Evolutionary conservation across 2,797 vertebrate genomes (phyloP), one percentile per base, ranked within the genome.

Genomic region (Lophotriccus pileatus): DNA sequence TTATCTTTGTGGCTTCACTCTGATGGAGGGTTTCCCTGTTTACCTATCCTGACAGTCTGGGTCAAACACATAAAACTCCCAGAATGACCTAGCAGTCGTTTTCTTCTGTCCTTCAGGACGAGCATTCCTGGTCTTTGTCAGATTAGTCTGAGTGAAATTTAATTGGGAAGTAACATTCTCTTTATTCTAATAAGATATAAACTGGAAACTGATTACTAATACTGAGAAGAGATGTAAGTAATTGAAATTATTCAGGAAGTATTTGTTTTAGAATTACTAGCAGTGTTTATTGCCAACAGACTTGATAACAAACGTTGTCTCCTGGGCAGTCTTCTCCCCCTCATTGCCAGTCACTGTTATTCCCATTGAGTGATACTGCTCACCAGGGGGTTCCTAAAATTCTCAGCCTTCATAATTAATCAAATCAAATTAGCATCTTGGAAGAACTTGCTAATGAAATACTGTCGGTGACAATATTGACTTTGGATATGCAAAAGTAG

Each of bases 371-470:
- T 80, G n/a, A 60, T 64, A 3, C 55, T 56, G 24, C 30, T 80
- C 22, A 60, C 53, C 3, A 3, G 15, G 34, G n/a, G 32, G 10
- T 37, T 93, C 72, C 66, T 75, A 85, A 91, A 85, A 87, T 91
- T 91, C 58, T 70, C 79, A 91, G 46, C 62, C 73, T 91, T 94
- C 58, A 20, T 62, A 84, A 82, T 79, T 89, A 76, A 92, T 96
- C 41, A 83, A 64, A 80, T 93, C 91, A 89, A 87, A 90, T 93
- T 80, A 91, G 56, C 50, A 55, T 89, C 30, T 28, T 77, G 70
- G 79, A 94, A 91, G 68, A 91, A 85, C 69, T 83, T 87, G 52
- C n/a, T 91, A 91, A 96, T 92, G 46, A 94, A 89, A 77, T 89
- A 32, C 44, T 78, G 32, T 68, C 76, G 49, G 75, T 56, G 55